Evolutionary conservation across 2,797 vertebrate genomes (phyloP).

Genomic region (Anisognathus igniventris): DNA sequence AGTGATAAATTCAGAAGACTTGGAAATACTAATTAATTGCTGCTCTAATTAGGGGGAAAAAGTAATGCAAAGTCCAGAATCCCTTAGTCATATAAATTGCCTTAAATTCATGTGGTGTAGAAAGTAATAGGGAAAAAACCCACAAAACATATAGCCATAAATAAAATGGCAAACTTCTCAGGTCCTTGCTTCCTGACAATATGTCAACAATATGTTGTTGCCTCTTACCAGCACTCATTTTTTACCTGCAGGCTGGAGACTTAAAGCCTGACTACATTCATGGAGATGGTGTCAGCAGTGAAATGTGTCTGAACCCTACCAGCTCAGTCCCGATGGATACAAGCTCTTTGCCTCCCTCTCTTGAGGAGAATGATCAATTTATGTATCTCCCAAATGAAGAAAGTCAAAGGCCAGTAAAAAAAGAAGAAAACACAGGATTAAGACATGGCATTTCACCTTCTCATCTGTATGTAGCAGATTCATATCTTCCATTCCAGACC

Average conservation of each 20-base stretch:
- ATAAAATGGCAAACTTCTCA: background rate
- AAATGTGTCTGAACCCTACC: slow-evolving; percentile 68
- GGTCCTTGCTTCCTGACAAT: background rate
- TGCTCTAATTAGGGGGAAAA: background rate
- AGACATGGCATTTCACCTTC: slow-evolving; percentile 53
- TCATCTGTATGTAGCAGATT: slow-evolving; percentile 48
- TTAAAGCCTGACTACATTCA: slow-evolving; percentile 53
- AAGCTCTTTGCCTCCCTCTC: slow-evolving; percentile 24
- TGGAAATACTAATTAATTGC: background rate
- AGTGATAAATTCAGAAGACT: background rate
- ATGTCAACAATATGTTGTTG: background rate
- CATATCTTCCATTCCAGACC: slow-evolving; percentile 59
- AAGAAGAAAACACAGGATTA: background rate
- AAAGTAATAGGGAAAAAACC: background rate
- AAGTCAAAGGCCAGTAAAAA: background rate
- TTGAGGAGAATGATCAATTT: background rate
- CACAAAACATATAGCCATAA: background rate
- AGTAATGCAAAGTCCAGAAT: background rate
- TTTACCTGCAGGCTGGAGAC: slow-evolving; percentile 71
- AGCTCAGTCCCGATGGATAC: slow-evolving; percentile 48
- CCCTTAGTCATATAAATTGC: background rate
- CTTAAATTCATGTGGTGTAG: background rate
- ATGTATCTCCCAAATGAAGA: background rate
- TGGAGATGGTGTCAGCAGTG: slow-evolving; percentile 65
- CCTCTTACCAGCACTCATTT: background rate